phyloP scores from a whole-genome alignment of 2,113 vertebrate species.

The Silurus glanis region DNA sequence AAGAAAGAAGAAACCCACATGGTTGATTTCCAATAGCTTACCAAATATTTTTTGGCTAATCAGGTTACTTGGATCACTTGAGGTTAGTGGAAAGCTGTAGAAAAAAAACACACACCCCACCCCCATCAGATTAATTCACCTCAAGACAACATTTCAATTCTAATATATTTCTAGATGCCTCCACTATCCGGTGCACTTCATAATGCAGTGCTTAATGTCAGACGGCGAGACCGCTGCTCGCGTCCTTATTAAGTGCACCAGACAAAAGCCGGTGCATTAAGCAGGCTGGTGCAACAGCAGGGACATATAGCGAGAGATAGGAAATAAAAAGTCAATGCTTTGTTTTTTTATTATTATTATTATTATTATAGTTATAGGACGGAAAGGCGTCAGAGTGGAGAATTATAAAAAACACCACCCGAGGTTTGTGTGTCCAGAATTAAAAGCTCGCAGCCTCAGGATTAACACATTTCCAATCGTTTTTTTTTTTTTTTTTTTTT shows the following conservation, averaged over 20 bases:
- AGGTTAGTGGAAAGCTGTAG: not conserved
- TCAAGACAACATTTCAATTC: not conserved
- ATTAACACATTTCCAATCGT: conserved; percentile 17
- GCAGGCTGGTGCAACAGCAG: conserved; percentile 23
- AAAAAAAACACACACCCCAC: not conserved
- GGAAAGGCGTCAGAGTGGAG: conserved; percentile 55
- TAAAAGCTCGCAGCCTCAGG: conserved; percentile 21
- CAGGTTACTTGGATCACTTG: not conserved
- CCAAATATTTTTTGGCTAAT: conserved; percentile 11
- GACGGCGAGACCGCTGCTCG: conserved; percentile 10
- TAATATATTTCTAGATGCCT: not conserved
- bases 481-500: not conserved
- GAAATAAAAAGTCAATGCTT: conserved; percentile 69
- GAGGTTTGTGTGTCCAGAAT: conserved; percentile 60
- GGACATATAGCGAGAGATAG: conserved; percentile 55
- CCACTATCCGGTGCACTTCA: conserved; percentile 5
- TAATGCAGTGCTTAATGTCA: conserved; percentile 27
- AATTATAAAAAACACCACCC: conserved; percentile 55
- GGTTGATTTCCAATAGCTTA: not conserved
- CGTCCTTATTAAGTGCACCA: conserved; percentile 22
- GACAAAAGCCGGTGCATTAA: conserved; percentile 29
- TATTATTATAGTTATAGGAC: conserved; percentile 60
- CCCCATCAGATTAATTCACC: not conserved
- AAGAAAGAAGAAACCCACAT: not conserved
- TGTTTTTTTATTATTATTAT: conserved; percentile 49